Evolutionary conservation across 2,888 invertebrate genomes (phyloP).

Genomic region (Panzeria rudis): DNA sequence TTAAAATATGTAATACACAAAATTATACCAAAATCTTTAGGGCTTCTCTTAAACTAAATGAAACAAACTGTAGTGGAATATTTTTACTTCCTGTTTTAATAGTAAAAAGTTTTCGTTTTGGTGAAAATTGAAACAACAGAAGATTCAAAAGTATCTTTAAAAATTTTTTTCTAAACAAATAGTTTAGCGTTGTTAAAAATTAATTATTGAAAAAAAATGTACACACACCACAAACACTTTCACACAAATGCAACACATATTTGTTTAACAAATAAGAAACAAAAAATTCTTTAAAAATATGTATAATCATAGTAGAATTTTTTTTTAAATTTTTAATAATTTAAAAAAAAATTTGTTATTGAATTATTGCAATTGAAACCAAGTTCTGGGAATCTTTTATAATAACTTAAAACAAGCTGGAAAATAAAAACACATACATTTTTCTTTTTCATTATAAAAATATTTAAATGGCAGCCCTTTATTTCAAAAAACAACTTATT

Average conservation of each 20-base stretch:
- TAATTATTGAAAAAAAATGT: not conserved
- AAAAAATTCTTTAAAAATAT: not conserved
- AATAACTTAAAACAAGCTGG: not conserved
- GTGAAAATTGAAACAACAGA: conserved; percentile 4
- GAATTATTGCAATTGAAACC: not conserved
- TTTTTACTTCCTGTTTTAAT: conserved; percentile 19
- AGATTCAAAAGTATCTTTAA: not conserved
- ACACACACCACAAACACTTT: conserved; percentile 9
- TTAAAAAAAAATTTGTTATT: not conserved
- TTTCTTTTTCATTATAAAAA: conserved; percentile 13
- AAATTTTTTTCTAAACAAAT: conserved; percentile 37
- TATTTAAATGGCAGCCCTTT: conserved; percentile 45
- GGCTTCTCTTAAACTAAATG: conserved; percentile 63
- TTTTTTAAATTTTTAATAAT: too few relatives aligned
- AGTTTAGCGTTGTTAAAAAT: conserved; percentile 30
- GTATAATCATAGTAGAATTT: not conserved
- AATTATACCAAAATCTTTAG: conserved; percentile 60
- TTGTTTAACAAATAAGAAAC: too few relatives aligned
- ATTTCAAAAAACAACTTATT: conserved; percentile 18
- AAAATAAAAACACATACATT: not conserved
- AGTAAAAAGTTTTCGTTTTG: conserved; percentile 17
- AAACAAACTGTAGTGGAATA: conserved; percentile 36
- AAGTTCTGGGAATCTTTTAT: not conserved
- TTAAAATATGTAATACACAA: conserved; percentile 17
- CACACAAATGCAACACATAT: conserved; percentile 9